Conservation (phyloP, 2,113 vertebrate species). For the Erythrocercus mccallii region DNA sequence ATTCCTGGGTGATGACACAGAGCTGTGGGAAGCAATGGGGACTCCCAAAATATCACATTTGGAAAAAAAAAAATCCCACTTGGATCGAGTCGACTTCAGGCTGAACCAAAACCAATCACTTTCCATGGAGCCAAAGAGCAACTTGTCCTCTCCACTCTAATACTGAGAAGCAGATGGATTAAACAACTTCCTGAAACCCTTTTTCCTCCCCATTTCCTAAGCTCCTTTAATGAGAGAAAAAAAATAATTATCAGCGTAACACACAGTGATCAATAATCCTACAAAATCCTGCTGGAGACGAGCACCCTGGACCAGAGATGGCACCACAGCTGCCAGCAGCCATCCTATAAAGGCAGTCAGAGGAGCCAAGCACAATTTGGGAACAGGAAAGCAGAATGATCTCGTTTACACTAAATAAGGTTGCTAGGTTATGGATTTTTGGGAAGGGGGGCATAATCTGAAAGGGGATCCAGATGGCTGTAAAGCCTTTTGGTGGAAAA, state of each 20-base stretch:
- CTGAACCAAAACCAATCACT: neutral
- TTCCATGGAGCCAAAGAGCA: neutral
- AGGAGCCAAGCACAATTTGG: neutral
- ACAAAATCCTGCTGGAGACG: neutral
- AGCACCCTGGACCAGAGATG: neutral
- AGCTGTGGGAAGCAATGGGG: neutral
- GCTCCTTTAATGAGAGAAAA: neutral
- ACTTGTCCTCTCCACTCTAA: neutral
- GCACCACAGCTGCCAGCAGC: neutral
- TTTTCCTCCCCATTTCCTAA: neutral
- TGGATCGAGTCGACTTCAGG: neutral
- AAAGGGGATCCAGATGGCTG: conserved; percentile 55
- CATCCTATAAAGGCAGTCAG: neutral
- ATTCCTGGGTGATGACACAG: neutral
- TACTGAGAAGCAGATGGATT: neutral
- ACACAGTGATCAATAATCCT: neutral
- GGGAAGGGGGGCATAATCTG: neutral
- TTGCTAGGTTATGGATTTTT: conserved; percentile 49
- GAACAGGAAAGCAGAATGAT: neutral
- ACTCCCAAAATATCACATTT: neutral
- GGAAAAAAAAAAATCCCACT: neutral
- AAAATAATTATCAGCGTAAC: neutral
- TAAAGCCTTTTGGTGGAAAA: conserved; percentile 20
- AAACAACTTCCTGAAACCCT: neutral
- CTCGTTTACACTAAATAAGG: neutral